Conservation (phyloP, 2,113 vertebrate genomes). For the Pedetes capensis region DNA sequence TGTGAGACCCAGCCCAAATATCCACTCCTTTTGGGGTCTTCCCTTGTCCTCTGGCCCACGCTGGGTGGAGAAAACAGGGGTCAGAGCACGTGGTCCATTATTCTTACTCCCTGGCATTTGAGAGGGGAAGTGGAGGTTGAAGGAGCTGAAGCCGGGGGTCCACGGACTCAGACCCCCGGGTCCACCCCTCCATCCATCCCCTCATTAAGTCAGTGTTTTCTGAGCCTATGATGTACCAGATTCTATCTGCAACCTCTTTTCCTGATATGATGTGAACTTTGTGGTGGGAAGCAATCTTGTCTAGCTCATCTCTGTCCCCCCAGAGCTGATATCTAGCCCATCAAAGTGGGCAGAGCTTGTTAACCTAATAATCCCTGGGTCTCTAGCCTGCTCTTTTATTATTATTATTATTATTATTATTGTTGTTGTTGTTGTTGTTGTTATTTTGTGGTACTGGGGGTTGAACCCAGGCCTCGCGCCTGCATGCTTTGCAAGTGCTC, state of each 20-base stretch:
- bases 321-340: neutral
- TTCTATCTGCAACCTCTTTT: neutral
- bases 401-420: too few species aligned
- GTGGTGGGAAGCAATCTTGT: neutral
- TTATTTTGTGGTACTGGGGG: too few species aligned
- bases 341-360: neutral
- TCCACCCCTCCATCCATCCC: neutral
- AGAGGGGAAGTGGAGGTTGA: neutral
- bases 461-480: too few species aligned
- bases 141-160: too few species aligned
- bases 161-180: too few species aligned
- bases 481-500: too few species aligned
- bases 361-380: accelerated
- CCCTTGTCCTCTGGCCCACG: neutral
- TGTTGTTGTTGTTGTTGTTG: too few species aligned
- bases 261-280: neutral
- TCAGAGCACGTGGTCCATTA: too few species aligned
- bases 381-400: neutral
- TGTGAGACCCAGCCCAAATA: neutral
- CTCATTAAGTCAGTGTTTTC: neutral
- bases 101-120: neutral
- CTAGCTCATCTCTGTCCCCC: neutral
- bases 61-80: neutral
- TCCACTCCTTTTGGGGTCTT: neutral
- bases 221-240: too few species aligned